Evolutionary conservation across 2,113 vertebrate genomes (phyloP).

Genomic region (Eclectus roratus): DNA sequence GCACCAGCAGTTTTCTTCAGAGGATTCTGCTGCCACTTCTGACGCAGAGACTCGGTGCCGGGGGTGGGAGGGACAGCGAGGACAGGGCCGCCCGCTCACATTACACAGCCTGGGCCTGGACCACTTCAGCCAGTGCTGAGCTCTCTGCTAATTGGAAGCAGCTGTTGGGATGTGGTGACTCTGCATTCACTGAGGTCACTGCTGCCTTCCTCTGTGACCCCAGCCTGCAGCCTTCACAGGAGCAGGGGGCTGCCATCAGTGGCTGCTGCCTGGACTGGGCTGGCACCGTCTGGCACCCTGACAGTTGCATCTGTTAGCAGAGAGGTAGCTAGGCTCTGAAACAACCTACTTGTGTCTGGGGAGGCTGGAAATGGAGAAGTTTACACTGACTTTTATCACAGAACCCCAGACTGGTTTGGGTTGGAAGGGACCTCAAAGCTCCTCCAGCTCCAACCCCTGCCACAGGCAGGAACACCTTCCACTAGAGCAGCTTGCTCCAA

Average conservation of each 20-base stretch:
- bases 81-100: neutral
- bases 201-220: neutral
- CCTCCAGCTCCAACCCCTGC: neutral
- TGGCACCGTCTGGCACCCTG: neutral
- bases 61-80: neutral
- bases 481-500: neutral
- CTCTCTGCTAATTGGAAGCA: slow-evolving; percentile 65
- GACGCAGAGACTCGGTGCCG: neutral
- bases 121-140: neutral
- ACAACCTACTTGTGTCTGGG: neutral
- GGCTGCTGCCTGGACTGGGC: neutral
- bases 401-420: neutral
- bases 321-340: neutral
- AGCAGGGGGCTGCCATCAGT: neutral
- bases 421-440: neutral
- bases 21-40: neutral
- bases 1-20: neutral
- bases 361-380: neutral
- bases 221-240: neutral
- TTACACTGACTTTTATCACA: neutral
- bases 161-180: slow-evolving; percentile 61
- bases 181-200: slow-evolving; percentile 47
- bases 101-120: slow-evolving; percentile 1
- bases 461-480: neutral
- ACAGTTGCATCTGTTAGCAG: neutral